Percentiles rank a stretch among this genome's conserved stretches.
Evolutionary conservation across 2,113 vertebrate genomes (phyloP).

Genomic region (Platichthys stellatus): DNA sequence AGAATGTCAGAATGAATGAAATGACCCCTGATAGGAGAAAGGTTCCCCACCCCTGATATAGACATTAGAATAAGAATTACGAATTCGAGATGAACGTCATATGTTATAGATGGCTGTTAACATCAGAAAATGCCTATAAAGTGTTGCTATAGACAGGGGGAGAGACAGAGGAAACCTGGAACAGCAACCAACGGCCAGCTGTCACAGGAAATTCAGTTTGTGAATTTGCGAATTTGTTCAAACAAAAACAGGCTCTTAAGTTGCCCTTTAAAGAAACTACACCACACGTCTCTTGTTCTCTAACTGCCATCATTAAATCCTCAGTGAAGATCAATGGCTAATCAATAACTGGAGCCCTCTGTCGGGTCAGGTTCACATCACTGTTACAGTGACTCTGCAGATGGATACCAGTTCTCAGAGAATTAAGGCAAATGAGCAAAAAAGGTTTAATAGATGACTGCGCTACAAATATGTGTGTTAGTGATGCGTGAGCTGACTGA

Average conservation of each 20-base stretch:
- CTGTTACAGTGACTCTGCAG: not conserved
- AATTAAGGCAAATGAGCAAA: not conserved
- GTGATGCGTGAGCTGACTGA: slow-evolving; percentile 13
- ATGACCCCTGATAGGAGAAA: not conserved
- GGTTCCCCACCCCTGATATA: not conserved
- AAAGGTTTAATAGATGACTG: not conserved
- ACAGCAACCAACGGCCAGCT: not conserved
- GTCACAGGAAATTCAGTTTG: not conserved
- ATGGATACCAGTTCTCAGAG: not conserved
- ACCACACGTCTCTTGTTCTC: not conserved
- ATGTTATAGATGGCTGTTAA: not conserved
- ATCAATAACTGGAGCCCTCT: slow-evolving; percentile 38
- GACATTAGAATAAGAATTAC: not conserved
- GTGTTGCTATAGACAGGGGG: not conserved
- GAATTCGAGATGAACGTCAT: not conserved
- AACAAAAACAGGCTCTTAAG: not conserved
- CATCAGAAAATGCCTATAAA: not conserved
- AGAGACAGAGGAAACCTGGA: not conserved
- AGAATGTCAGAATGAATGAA: not conserved
- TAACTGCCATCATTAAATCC: slow-evolving; percentile 35
- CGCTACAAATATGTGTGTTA: not conserved
- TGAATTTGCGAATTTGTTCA: not conserved
- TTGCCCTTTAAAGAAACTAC: not conserved
- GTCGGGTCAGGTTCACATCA: slow-evolving; percentile 22
- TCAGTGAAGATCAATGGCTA: slow-evolving; percentile 32